These are phyloP conservation scores for Tychaedon coryphoeus DNA, from an alignment of 2,113 vertebrate species.

Conservation along the genomic window DNA sequence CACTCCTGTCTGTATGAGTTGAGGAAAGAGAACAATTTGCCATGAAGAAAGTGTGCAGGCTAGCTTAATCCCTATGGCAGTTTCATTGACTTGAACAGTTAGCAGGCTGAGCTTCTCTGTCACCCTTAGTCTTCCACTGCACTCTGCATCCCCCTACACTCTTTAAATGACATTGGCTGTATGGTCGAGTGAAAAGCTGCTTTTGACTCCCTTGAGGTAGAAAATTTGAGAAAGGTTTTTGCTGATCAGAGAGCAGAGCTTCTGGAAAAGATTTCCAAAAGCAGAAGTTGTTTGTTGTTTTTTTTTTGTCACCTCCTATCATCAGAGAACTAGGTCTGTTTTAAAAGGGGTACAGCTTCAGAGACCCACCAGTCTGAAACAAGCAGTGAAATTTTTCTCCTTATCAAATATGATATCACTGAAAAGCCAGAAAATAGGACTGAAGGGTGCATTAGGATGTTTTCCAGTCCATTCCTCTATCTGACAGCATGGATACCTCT, in stretches of 20 bases:
- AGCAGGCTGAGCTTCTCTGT: background rate
- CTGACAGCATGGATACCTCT: accelerated
- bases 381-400: background rate
- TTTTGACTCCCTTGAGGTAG: background rate
- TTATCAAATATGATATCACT: background rate
- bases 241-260: background rate
- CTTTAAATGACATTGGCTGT: background rate
- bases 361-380: background rate
- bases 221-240: background rate
- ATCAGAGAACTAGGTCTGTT: background rate
- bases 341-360: background rate
- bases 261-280: background rate
- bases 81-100: background rate
- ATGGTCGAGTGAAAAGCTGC: background rate
- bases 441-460: background rate
- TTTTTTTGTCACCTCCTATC: background rate
- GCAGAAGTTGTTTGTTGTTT: background rate
- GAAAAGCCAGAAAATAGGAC: background rate
- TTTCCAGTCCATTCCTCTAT: background rate
- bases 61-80: background rate
- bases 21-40: background rate
- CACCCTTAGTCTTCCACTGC: background rate
- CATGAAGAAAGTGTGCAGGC: background rate
- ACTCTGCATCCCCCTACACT: background rate
- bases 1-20: accelerated